Percentiles rank a stretch among this genome's conserved stretches.
phyloP scores from a whole-genome alignment of 2,113 vertebrate genomes.

The Pseudonaja textilis region DNA sequence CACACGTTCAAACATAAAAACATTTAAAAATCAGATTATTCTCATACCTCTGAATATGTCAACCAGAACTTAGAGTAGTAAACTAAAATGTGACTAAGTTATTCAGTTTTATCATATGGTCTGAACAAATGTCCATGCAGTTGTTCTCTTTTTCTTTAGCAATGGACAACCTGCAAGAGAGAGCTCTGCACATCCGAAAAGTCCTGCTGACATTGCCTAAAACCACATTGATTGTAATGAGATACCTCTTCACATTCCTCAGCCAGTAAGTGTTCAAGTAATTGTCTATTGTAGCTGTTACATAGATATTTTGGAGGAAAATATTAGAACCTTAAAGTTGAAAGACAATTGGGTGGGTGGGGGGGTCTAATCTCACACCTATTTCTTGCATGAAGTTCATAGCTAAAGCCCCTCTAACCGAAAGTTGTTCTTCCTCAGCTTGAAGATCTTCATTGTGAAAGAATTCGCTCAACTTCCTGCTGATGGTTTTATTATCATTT shows the following conservation, averaged over 20 bases:
- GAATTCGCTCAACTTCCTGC: neutral
- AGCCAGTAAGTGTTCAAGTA: conserved; percentile 84
- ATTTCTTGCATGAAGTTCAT: neutral
- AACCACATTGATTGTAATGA: conserved; percentile 92
- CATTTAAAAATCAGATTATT: neutral
- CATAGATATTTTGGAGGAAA: neutral
- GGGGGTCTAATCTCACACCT: neutral
- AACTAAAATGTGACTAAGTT: neutral
- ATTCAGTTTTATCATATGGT: neutral
- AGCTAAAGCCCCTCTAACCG: neutral
- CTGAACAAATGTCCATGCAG: neutral
- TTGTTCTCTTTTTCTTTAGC: conserved; percentile 71
- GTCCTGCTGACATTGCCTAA: conserved; percentile 85
- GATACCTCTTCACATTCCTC: conserved; percentile 98
- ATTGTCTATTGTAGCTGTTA: neutral
- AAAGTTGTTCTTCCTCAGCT: neutral
- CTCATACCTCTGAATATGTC: neutral
- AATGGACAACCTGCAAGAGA: conserved; percentile 92
- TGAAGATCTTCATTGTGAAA: neutral
- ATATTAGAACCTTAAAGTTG: neutral
- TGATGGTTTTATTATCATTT: neutral
- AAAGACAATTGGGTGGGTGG: too few relatives aligned
- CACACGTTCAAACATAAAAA: neutral
- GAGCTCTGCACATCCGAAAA: conserved; percentile 88
- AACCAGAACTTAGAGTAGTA: neutral